Base-by-base conservation (phyloP, 1,140 invertebrate genomes). In the Drosophila quadrilineata region DNA sequence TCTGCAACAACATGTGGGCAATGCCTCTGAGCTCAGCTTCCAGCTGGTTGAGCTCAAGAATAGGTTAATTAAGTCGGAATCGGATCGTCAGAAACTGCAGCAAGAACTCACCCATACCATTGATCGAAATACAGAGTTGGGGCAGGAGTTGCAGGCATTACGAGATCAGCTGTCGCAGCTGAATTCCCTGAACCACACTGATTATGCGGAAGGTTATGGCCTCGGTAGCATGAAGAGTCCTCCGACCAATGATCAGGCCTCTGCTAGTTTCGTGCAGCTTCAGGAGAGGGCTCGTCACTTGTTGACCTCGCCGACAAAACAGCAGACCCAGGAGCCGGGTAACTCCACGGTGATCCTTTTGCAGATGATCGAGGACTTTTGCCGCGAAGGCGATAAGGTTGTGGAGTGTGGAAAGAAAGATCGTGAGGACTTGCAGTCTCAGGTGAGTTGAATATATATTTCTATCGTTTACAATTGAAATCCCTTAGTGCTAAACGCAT, bases 351-450 rank as follows among this genome's bases (percentile, higher is more conserved):
- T 91, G 10, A 65, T 65, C 2, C 21, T 92, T 8, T 40, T 93
- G 3, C 91, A 92, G 70, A 75, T 94, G 28, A 91, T 94, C 14
- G 93, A 94, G 63, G 93, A 94, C 63, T 76, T 94, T 4, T 92
- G 91, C 22, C 90, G 90, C 28, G 91, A 93, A 60, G 91, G 91
- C n/a, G 92, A 94, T 33, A 92, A 91, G 53, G 90, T 93, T 43
- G 89, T 93, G 0, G 94, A 95, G 50, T 91, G 91, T 9, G 90
- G 92, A 21, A 93, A 92, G 56, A 91, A 90, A 29, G 94, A 95
- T 53, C 91, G 92, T 43, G 93, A 94, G 73, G 95, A 96, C 89
- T 88, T 95, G 26, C 91, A 93, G 57, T 92, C 93, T 43, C 94
- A 95, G 93, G 94, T 95, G 89, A 87, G 86, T 58, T 29, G 14